Evolutionary conservation across 2,888 invertebrate genomes (phyloP), one percentile per base, ranked within the genome.

Genomic region (Brachypalpus laphriformis): DNA sequence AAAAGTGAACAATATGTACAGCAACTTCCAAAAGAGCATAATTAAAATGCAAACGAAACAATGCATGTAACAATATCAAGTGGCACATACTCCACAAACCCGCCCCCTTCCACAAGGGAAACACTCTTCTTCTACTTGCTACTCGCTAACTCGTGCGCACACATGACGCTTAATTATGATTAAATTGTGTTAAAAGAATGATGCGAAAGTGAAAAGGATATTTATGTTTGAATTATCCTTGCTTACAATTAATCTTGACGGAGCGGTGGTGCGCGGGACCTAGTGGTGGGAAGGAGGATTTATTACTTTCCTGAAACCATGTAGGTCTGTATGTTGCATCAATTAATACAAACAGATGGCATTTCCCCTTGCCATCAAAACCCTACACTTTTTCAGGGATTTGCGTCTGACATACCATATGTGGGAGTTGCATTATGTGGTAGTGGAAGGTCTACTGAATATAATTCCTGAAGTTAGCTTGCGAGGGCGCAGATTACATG

Each of bases 21-120:
- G 3, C 11, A 28, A 71, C 71, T 61, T 66, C 61, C 47, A 82
- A 82, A 77, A 82, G 77, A 77, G 59, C 65, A 45, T 31, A 68
- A n/a, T 40, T 8, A 34, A 25, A n/a, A 72, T 9, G 40, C 18
- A 28, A 34, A 31, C n/a, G 65, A 76, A 59, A 71, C 76, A 74
- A 59, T 57, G 16, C 22, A 11, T 25, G 31, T 34, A 56, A 66
- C 54, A 51, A 71, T 59, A 72, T 66, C 42, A 80, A 72, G 57
- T 51, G 49, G 65, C 72, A 16, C 63, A 20, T 37, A 3, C 11
- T 1, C 6, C 34, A n/a, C n/a, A n/a, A 20, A n/a, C 34, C 65
- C 16, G n/a, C 34, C 6, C 37, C 54, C 25, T 20, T n/a, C 70
- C 37, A 71, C 56, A 70, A 63, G n/a, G 8, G 45, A 11, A 11